Percentiles rank a stretch among this genome's conserved stretches.
These are phyloP conservation scores for Chelmon rostratus DNA, from an alignment of 2,797 vertebrate genomes.

Conservation along the genomic window DNA sequence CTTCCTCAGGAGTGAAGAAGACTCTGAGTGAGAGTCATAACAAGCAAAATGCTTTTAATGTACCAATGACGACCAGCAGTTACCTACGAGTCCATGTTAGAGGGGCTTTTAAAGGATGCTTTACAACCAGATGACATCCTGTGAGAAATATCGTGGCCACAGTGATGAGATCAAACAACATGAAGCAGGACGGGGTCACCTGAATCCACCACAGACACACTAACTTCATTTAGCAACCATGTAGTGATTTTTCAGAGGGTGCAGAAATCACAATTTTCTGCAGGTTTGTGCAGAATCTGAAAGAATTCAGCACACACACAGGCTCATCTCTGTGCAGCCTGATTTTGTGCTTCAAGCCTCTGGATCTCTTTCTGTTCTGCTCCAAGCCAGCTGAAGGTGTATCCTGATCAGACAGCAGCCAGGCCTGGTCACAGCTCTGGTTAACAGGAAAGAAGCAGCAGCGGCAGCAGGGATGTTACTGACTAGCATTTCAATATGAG, in stretches of 20 bases:
- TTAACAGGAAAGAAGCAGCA: constrained; percentile 30
- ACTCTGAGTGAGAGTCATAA: neutral
- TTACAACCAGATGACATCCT: neutral
- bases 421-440: constrained; percentile 28
- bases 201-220: neutral
- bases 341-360: neutral
- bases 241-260: neutral
- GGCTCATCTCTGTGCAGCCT: neutral
- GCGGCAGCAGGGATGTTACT: constrained; percentile 13
- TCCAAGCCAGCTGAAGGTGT: constrained; percentile 35
- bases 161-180: neutral
- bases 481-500: constrained; percentile 38
- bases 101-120: neutral
- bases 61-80: neutral
- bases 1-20: neutral
- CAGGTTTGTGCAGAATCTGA: neutral
- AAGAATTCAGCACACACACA: neutral
- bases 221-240: neutral
- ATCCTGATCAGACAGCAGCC: constrained; percentile 22
- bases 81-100: neutral
- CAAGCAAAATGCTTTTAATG: neutral
- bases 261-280: neutral
- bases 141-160: neutral
- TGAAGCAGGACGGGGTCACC: constrained; percentile 17
- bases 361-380: neutral